A percentile compares a stretch with the other conserved stretches of the same genome.
Conservation (phyloP, 2,888 invertebrate genomes). For the Gonocerus acuteangulatus region DNA sequence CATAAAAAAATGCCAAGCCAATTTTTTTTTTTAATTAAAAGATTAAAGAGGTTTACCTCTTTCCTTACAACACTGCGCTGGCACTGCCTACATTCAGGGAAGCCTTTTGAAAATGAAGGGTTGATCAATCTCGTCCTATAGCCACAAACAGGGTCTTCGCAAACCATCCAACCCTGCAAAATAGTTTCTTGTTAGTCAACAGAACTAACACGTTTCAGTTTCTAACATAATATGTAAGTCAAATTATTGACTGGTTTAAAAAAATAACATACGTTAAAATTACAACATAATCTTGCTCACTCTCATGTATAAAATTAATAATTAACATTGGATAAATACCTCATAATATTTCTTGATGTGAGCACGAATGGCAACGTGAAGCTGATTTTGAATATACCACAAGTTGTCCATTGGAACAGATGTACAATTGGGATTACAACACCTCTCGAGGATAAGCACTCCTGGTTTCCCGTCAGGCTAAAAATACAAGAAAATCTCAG, state of each 20-base stretch:
- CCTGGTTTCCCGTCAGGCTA: slow-evolving; percentile 39
- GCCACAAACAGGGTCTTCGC: slow-evolving; percentile 83
- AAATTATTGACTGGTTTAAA: not conserved
- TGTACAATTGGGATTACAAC: slow-evolving; percentile 63
- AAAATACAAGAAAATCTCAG: slow-evolving; percentile 41
- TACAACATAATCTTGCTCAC: too few species aligned
- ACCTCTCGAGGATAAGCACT: slow-evolving; percentile 57
- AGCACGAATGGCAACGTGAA: slow-evolving; percentile 58
- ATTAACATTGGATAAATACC: too few species aligned
- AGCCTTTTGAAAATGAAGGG: slow-evolving; percentile 48
- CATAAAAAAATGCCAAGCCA: slow-evolving; percentile 1
- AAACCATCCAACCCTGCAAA: slow-evolving; percentile 62
- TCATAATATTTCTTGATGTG: slow-evolving; percentile 67
- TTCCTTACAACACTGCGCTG: slow-evolving; percentile 65
- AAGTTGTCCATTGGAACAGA: slow-evolving; percentile 58
- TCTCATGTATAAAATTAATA: too few species aligned
- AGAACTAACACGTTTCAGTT: too few species aligned
- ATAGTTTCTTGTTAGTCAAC: too few species aligned
- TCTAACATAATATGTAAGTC: not conserved
- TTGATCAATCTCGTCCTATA: slow-evolving; percentile 60
- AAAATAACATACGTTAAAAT: not conserved
- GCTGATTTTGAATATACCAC: slow-evolving; percentile 62
- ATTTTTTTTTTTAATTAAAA: too few species aligned
- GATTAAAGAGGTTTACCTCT: slow-evolving; percentile 45
- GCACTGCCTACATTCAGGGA: slow-evolving; percentile 69